Evolutionary conservation across 2,888 invertebrate genomes (phyloP).

Genomic region (Embidobia sp.): DNA sequence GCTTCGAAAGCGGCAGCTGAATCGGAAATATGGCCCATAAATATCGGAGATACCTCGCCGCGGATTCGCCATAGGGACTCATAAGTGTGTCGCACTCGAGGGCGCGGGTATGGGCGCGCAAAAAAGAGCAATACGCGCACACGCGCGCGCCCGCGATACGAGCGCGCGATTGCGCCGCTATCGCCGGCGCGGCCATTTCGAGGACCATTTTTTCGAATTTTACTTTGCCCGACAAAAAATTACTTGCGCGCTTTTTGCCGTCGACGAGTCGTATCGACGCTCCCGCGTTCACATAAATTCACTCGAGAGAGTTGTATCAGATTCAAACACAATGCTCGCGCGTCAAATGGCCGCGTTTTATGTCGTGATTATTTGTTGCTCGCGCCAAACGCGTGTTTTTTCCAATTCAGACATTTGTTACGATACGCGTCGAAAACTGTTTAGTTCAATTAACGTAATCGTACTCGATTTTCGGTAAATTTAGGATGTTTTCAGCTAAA

Average conservation of each 20-base stretch:
- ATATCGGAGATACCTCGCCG: conserved; percentile 79
- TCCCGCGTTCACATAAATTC: conserved; percentile 51
- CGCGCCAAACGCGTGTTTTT: neutral
- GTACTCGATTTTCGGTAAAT: too few relatives aligned
- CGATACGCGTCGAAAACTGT: too few relatives aligned
- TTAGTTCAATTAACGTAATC: too few relatives aligned
- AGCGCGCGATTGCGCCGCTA: conserved; percentile 13
- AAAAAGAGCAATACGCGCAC: neutral
- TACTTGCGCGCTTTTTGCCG: conserved; percentile 19
- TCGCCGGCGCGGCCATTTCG: conserved; percentile 22
- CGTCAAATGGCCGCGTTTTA: conserved; percentile 16
- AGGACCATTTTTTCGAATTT: conserved; percentile 18
- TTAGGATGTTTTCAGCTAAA: too few relatives aligned
- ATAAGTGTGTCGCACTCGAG: conserved; percentile 44
- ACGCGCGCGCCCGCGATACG: neutral
- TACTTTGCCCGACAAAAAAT: conserved; percentile 23
- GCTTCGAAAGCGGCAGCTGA: conserved; percentile 80
- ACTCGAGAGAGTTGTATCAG: conserved; percentile 27
- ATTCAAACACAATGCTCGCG: conserved; percentile 15
- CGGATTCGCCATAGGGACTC: conserved; percentile 53
- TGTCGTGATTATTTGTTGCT: conserved; percentile 26
- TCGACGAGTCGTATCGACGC: conserved; percentile 60
- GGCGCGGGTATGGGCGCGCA: conserved; percentile 12
- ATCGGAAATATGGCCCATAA: conserved; percentile 82
- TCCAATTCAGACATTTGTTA: too few relatives aligned